Conservation (phyloP, 1,140 invertebrate genomes). For the Pseudomyrmex pallidus region DNA sequence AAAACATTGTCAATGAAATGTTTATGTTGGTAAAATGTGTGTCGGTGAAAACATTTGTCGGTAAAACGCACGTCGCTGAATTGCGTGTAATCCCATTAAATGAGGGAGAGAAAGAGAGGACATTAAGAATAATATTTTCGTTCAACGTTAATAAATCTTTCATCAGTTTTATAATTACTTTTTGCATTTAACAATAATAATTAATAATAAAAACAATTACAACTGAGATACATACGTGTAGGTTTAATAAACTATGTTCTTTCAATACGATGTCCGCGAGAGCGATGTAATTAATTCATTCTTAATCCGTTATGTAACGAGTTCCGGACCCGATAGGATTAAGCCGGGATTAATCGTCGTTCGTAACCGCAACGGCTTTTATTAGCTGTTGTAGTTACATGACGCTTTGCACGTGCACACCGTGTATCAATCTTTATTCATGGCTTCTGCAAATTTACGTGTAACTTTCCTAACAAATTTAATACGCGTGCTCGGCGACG, state of each 20-base stretch:
- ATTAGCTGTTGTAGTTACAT: background rate
- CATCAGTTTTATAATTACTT: too few species aligned
- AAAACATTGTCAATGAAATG: too few species aligned
- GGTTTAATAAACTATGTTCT: background rate
- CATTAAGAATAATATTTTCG: too few species aligned
- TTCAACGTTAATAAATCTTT: too few species aligned
- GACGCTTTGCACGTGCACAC: background rate
- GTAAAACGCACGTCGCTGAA: too few species aligned
- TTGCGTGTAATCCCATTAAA: too few species aligned
- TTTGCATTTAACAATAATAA: too few species aligned
- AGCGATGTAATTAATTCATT: slow-evolving; percentile 25
- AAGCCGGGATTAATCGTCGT: slow-evolving; percentile 19
- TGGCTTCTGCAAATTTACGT: slow-evolving; percentile 15
- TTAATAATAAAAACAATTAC: too few species aligned
- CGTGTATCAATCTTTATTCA: background rate
- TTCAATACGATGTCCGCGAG: background rate
- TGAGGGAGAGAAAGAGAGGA: too few species aligned
- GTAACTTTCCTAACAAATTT: background rate
- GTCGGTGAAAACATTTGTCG: too few species aligned
- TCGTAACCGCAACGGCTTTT: slow-evolving; percentile 18
- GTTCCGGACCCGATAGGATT: slow-evolving; percentile 28
- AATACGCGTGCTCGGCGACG: background rate
- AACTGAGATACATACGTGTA: too few species aligned
- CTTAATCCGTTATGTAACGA: slow-evolving; percentile 1
- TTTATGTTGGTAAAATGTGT: too few species aligned